phyloP scores from a whole-genome alignment of 2,888 invertebrate genomes.

The Caenorhabditis virilis region DNA sequence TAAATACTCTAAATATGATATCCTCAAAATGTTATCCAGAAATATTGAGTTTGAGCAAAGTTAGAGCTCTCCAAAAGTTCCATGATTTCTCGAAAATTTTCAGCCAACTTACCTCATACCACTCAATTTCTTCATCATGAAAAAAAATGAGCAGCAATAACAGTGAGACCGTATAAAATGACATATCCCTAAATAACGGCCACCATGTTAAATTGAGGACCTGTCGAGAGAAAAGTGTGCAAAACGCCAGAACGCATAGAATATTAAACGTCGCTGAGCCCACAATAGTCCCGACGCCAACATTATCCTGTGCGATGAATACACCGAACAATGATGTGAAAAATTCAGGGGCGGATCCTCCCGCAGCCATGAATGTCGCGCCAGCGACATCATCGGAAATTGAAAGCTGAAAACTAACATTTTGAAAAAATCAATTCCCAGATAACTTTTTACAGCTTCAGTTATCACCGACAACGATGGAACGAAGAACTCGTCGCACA shows the following conservation, averaged over 20 bases:
- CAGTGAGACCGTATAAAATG: conserved; percentile 59
- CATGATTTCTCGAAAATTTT: neutral
- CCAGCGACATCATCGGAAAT: conserved; percentile 97
- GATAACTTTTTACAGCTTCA: conserved; percentile 74
- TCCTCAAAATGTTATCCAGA: too few relatives aligned
- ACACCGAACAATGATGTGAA: conserved; percentile 96
- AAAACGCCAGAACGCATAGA: conserved; percentile 65
- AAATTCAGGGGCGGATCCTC: conserved; percentile 91
- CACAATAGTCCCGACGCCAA: conserved; percentile 92
- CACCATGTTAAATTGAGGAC: conserved; percentile 63
- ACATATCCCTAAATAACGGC: conserved; percentile 64
- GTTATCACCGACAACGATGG: conserved; percentile 95
- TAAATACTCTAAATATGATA: too few relatives aligned
- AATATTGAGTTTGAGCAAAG: too few relatives aligned
- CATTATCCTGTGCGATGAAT: conserved; percentile 95
- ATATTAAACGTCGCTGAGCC: conserved; percentile 74
- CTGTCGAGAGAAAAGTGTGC: conserved; percentile 61
- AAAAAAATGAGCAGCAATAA: conserved; percentile 58
- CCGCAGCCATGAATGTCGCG: conserved; percentile 98
- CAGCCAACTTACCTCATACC: conserved; percentile 47
- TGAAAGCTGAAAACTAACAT: conserved; percentile 73
- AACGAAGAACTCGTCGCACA: conserved; percentile 99
- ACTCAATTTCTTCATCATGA: conserved; percentile 54
- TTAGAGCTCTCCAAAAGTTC: too few relatives aligned
- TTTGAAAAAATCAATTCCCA: neutral